Conservation (phyloP, 2,888 invertebrate genomes). For the Dryocosmus kuriphilus region DNA sequence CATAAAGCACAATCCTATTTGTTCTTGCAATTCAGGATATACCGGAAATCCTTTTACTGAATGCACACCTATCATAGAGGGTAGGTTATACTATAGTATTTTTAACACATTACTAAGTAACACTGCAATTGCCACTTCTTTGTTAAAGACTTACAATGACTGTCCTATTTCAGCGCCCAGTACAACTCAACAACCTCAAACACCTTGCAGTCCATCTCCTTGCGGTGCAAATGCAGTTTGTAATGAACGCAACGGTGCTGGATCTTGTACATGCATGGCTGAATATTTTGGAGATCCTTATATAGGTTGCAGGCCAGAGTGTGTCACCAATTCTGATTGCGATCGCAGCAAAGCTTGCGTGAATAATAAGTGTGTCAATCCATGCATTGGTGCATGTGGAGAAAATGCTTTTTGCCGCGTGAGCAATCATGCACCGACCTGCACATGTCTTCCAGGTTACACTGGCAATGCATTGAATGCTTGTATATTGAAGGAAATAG, state of each 20-base stretch:
- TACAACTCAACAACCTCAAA: conserved; percentile 82
- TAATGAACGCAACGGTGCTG: conserved; percentile 89
- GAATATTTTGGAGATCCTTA: conserved; percentile 94
- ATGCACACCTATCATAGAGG: conserved; percentile 79
- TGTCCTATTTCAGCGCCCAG: conserved; percentile 77
- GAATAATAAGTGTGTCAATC: conserved; percentile 91
- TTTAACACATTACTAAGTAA: neutral
- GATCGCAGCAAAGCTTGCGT: conserved; percentile 87
- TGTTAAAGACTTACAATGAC: neutral
- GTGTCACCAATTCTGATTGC: conserved; percentile 91
- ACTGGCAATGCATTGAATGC: conserved; percentile 85
- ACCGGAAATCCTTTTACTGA: conserved; percentile 92
- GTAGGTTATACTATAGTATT: conserved; percentile 58
- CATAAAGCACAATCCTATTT: conserved; percentile 90
- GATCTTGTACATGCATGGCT: conserved; percentile 89
- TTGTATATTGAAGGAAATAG: conserved; percentile 73
- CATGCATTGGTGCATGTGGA: conserved; percentile 91
- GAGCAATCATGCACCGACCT: conserved; percentile 89
- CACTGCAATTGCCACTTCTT: neutral
- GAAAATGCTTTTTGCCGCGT: conserved; percentile 89
- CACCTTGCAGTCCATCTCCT: conserved; percentile 90
- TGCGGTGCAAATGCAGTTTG: conserved; percentile 93
- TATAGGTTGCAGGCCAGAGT: conserved; percentile 91
- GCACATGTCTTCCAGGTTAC: conserved; percentile 87
- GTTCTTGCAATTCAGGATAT: conserved; percentile 88